These are phyloP conservation scores for Gonioctena quinquepunctata DNA, from an alignment of 1,140 invertebrate species.

Conservation along the genomic window DNA sequence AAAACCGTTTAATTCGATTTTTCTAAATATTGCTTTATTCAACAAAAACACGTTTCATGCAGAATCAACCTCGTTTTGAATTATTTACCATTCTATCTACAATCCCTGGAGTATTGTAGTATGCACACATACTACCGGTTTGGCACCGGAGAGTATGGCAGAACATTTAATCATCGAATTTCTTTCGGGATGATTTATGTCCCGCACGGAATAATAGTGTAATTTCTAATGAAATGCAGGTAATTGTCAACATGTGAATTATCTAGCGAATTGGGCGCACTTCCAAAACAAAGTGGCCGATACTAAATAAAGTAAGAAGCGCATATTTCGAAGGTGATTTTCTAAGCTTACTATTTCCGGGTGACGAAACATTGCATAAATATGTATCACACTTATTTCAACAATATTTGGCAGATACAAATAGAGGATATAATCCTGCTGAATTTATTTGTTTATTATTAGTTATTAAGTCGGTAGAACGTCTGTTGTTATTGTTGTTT, in stretches of 20 bases:
- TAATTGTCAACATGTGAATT: not conserved
- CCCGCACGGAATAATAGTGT: not conserved
- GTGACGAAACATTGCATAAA: not conserved
- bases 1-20: no score
- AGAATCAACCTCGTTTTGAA: no score
- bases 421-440: no score
- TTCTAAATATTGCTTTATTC: no score
- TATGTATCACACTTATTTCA: no score
- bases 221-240: not conserved
- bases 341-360: not conserved
- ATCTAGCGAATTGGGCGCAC: not conserved
- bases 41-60: no score
- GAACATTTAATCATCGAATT: not conserved
- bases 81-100: no score
- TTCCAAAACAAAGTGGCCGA: not conserved
- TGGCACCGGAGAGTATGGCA: not conserved
- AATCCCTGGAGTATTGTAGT: no score
- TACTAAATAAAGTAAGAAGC: not conserved
- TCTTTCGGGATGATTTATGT: not conserved
- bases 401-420: no score
- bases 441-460: no score
- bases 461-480: no score
- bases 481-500: no score
- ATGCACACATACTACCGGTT: not conserved
- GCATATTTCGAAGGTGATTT: not conserved